Conservation (phyloP, 2,113 vertebrate genomes). For the Ctenomys sociabilis region DNA sequence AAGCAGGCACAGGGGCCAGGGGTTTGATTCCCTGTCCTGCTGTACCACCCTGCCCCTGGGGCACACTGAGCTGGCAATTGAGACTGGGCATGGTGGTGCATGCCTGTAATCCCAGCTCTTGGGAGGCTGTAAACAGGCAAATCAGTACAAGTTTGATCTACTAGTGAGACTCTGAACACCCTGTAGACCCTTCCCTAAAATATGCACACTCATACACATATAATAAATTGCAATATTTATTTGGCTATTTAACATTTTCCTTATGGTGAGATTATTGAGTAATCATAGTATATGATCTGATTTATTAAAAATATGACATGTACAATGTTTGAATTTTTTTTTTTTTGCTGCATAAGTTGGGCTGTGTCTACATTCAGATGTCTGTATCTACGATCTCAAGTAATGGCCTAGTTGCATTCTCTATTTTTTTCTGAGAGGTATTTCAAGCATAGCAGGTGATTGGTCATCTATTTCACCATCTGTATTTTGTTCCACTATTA, state of each 20-base stretch:
- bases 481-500: not conserved
- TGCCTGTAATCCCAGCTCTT: too few species aligned
- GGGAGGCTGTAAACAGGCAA: too few species aligned
- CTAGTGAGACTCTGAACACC: too few species aligned
- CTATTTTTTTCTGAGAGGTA: not conserved
- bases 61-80: too few species aligned
- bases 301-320: not conserved
- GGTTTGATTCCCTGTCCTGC: too few species aligned
- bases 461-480: not conserved
- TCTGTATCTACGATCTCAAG: not conserved
- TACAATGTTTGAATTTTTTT: not conserved
- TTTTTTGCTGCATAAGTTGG: not conserved
- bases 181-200: too few species aligned
- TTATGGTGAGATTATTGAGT: not conserved
- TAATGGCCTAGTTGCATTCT: not conserved
- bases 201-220: too few species aligned
- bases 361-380: not conserved
- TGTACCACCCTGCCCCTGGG: too few species aligned
- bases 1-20: too few species aligned
- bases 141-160: too few species aligned
- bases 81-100: too few species aligned
- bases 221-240: not conserved
- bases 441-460: not conserved
- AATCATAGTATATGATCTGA: not conserved
- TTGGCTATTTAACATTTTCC: not conserved